These are phyloP conservation scores for Amiota mariae DNA, from an alignment of 2,888 invertebrate genomes.

Conservation along the genomic window DNA sequence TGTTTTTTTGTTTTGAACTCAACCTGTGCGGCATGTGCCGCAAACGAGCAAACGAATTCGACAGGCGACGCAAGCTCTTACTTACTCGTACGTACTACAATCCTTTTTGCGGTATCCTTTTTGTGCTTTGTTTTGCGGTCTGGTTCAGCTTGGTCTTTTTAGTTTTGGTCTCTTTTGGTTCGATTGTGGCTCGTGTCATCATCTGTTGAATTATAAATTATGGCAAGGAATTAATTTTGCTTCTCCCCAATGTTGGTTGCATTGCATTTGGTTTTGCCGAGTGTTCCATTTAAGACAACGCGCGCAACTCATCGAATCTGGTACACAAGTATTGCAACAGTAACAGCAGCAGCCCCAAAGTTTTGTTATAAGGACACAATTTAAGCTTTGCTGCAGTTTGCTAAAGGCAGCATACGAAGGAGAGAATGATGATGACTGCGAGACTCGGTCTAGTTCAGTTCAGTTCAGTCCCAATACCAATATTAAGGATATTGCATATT, in stretches of 20 bases:
- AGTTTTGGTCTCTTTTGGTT: slow-evolving; percentile 18
- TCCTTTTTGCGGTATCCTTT: slow-evolving; percentile 34
- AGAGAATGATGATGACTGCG: background rate
- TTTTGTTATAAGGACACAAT: slow-evolving; percentile 14
- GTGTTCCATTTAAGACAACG: slow-evolving; percentile 4
- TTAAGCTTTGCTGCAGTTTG: background rate
- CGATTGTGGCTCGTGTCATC: slow-evolving; percentile 65
- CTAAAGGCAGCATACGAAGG: background rate
- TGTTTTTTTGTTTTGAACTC: slow-evolving; percentile 32
- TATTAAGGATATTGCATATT: background rate
- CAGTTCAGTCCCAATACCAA: background rate
- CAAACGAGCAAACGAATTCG: slow-evolving; percentile 53
- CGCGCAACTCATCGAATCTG: slow-evolving; percentile 49
- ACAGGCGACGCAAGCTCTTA: background rate
- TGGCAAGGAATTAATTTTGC: slow-evolving; percentile 67
- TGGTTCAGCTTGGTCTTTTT: slow-evolving; percentile 24
- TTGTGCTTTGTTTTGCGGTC: slow-evolving; percentile 29
- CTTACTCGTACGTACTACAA: background rate
- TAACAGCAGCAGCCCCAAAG: slow-evolving; percentile 26
- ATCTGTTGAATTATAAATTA: slow-evolving; percentile 69
- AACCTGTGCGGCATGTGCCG: slow-evolving; percentile 58
- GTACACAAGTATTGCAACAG: slow-evolving; percentile 55
- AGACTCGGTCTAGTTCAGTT: background rate
- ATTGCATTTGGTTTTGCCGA: background rate
- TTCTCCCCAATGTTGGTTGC: slow-evolving; percentile 20